Base-by-base conservation (phyloP, 1,140 invertebrate genomes). In the Kradibia gibbosae region DNA sequence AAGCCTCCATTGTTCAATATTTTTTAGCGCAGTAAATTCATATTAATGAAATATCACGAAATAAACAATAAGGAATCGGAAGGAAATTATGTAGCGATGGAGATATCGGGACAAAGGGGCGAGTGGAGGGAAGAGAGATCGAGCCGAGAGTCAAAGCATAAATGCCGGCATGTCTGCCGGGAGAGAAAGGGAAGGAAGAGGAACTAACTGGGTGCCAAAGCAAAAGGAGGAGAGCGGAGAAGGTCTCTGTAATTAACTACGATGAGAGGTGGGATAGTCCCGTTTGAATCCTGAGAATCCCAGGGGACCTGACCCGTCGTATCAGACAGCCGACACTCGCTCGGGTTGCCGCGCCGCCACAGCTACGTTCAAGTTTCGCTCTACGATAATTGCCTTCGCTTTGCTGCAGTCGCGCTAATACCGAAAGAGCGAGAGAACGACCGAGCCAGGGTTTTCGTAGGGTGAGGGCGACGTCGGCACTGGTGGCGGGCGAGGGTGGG, bases 351-450 rank as follows among this genome's bases (percentile, higher is more conserved):
- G 81, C 82, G 80, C 87, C 78, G 72, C 84, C 74, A 79, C 60
- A 77, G 77, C 80, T 80, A 80, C 87, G 87, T 89, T 89, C 88
- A 88, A 89, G 87, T 89, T 89, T 89, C 87, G 88, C 88, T 83
- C 72, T 86, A 87, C 88, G 89, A 90, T 90, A 90, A 90, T 90
- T 90, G 89, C 88, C 86, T 89, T 87, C 86, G 87, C 88, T 88
- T 78, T 82, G 81, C 75, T 82, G 62, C 81, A 83, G 77, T 83
- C 79, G 72, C 57, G 62, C 79, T 81, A 83, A 85, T 81, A 78
- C 71, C 80, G 65, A 75, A 20, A 76, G 70, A 73, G 50, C 17
- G 50, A 65, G 55, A 76, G 57, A 62, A 25, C 17, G 73, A 75
- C 22, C 53, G 72, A 72, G 70, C 84, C 84, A 79, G 55, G 50